Percentiles rank a stretch among this genome's conserved stretches.
Evolutionary conservation across 2,113 vertebrate genomes (phyloP).

Genomic region (Scolopax mira): DNA sequence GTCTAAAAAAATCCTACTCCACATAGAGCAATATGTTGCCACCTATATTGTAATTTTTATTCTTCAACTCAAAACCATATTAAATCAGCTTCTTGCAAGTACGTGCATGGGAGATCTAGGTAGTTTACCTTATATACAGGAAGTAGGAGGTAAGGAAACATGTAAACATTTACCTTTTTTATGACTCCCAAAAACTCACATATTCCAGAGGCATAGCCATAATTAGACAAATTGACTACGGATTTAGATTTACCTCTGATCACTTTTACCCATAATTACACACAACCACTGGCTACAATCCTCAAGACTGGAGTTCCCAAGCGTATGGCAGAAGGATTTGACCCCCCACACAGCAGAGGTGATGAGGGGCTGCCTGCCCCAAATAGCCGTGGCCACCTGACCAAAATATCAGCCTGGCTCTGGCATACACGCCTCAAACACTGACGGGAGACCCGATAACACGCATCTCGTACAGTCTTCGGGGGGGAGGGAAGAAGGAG

Average conservation of each 20-base stretch:
- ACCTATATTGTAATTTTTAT: neutral
- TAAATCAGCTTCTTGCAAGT: neutral
- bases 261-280: neutral
- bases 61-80: neutral
- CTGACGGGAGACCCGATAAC: no score
- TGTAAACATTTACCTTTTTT: neutral
- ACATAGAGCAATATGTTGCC: neutral
- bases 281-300: neutral
- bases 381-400: rapidly evolving
- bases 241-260: neutral
- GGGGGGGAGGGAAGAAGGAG: rapidly evolving
- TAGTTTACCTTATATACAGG: neutral
- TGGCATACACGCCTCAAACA: neutral
- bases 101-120: rapidly evolving
- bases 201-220: neutral
- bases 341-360: neutral
- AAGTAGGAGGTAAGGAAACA: neutral
- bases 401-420: rapidly evolving
- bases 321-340: rapidly evolving
- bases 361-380: neutral
- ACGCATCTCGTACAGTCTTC: rapidly evolving
- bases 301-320: neutral
- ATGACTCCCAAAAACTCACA: neutral
- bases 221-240: neutral
- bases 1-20: neutral